These are phyloP conservation scores for Gari tellinella DNA, from an alignment of 2,888 invertebrate species.

Conservation along the genomic window DNA sequence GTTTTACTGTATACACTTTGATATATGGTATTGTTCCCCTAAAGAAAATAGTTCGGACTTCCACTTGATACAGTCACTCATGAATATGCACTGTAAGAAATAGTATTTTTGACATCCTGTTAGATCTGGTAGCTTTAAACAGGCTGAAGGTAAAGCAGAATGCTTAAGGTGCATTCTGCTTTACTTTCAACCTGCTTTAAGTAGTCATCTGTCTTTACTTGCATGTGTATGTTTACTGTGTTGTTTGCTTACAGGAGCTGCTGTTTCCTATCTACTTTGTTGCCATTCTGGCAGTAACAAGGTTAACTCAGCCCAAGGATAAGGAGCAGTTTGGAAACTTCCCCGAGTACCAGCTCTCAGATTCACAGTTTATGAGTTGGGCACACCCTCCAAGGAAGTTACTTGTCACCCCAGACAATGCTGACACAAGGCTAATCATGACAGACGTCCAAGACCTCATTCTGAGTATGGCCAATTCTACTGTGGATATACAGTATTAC, in stretches of 20 bases:
- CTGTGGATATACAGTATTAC: conserved; percentile 85
- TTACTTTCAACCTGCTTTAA: too few species aligned
- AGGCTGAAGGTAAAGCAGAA: too few species aligned
- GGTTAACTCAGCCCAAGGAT: conserved; percentile 12
- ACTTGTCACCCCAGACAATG: conserved; percentile 74
- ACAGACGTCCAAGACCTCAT: conserved; percentile 28
- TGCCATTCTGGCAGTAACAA: conserved; percentile 90
- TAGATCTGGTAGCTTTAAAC: too few species aligned
- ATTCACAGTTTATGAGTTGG: too few species aligned
- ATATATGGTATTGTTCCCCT: too few species aligned
- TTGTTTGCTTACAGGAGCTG: conserved; percentile 86
- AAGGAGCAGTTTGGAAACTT: conserved; percentile 10
- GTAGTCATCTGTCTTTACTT: too few species aligned
- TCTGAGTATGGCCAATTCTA: conserved; percentile 5
- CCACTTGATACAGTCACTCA: too few species aligned
- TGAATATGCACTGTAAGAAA: too few species aligned
- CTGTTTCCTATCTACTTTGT: conserved; percentile 91
- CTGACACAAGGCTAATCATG: conserved; percentile 52
- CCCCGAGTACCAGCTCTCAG: conserved; percentile 4
- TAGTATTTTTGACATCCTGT: too few species aligned
- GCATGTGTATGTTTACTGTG: not conserved
- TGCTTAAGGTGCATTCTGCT: too few species aligned
- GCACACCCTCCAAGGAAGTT: conserved; percentile 22
- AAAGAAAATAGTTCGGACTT: too few species aligned
- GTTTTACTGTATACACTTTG: too few species aligned